These are phyloP conservation scores for Neopipo cinnamomea DNA, from an alignment of 2,113 vertebrate genomes.

Conservation along the genomic window DNA sequence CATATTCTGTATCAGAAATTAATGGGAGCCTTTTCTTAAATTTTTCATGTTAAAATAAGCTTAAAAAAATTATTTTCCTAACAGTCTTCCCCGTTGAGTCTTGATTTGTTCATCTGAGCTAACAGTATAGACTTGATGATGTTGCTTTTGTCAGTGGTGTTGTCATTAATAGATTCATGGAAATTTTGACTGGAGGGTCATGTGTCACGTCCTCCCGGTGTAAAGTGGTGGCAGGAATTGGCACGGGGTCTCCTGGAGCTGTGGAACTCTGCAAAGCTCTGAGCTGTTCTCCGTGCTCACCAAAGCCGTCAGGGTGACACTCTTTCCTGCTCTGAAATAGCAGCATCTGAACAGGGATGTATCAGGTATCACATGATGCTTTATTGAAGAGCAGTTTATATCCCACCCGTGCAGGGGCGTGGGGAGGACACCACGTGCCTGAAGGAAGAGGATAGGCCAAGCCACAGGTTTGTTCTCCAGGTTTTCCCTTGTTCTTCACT, in stretches of 20 bases:
- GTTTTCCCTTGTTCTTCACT: fast-evolving
- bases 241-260: fast-evolving
- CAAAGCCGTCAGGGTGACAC: fast-evolving
- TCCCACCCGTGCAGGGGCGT: neutral
- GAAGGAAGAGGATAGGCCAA: neutral
- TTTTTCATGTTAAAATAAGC: neutral
- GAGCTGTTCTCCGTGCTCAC: neutral
- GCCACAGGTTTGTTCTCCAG: fast-evolving
- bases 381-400: neutral
- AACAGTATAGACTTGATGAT: neutral
- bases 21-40: neutral
- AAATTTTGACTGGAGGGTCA: neutral
- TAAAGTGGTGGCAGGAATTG: neutral
- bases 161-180: neutral
- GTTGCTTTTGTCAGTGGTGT: neutral
- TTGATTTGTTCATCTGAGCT: neutral
- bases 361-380: neutral
- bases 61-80: neutral
- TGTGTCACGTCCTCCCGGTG: fast-evolving
- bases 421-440: neutral
- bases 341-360: neutral
- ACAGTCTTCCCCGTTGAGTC: neutral
- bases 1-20: neutral
- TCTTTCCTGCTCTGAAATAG: neutral
- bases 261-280: neutral